Evolutionary conservation across 2,113 vertebrate genomes (phyloP), one percentile per base, ranked within the genome.

Genomic region (Trachemys scripta): DNA sequence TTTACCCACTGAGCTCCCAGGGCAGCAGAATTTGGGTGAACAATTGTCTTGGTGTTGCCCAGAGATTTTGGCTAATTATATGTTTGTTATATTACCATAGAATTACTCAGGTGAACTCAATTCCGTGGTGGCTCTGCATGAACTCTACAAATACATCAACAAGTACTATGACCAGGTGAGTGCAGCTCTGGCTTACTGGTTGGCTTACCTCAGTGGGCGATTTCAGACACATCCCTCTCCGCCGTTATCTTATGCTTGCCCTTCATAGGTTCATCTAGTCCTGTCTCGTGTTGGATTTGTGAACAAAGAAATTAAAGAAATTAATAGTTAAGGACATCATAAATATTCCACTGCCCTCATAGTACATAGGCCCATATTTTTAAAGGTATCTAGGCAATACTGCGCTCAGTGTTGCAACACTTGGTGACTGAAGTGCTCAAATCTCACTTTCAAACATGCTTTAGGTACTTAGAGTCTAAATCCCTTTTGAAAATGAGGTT

Each of bases 131-230:
- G 99, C 99, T 82, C 98, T 99, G 79, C 99, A 99, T 6, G 99
- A 99, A 96, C 98, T 99, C 84, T 99, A 99, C 98, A 99, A 99
- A 97, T 99, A 99, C 96, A 99, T 99, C 98, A 99, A 99, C 98
- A 99, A 99, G 87, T 99, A 99, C 98, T 99, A 99, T 6, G 99
- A 99, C 97, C 99, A 99, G 99, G 99, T 99, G 96, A 96, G 98
- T 97, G 51, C 45, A 3, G 10, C 35, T 29, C 12, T 10, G 72
- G 78, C 75, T 47, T 27, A 14, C 42, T 47, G 42, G 12, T 42
- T 42, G 42, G 42, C 42, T 42, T 42, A 11, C 25, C 24, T 25
- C n/a, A 72, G 9, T 5, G 19, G 35, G 9, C 12, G 27, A 62
- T 62, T 62, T 31, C 57, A 13, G 12, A 62, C 27, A 13, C 57